Base-by-base conservation (phyloP, 2,113 vertebrate species). In the Gallinago paraguaiae region DNA sequence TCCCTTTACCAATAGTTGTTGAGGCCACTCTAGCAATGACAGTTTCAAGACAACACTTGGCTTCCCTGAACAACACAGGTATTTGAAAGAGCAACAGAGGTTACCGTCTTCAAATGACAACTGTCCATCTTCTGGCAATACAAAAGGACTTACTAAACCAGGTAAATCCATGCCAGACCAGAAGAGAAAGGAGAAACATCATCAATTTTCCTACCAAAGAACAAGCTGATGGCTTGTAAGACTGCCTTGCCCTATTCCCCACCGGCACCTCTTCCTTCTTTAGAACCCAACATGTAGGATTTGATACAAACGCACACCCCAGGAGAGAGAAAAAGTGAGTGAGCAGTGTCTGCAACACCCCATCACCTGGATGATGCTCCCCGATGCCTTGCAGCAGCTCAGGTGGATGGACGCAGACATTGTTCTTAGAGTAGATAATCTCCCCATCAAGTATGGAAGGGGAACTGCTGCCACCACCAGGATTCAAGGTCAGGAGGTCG, bases 351-450 rank as follows among this genome's bases (percentile, higher is more conserved):
- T 76, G 68, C 76, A 77, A 27, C 19, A 23, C 3, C 5, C 54
- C 19, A 14, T 98, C 82, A 99, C 99, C 99, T 98, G 99, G 99
- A 81, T 99, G 99, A 93, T 99, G 99, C 95, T 99, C 98, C 13
- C 98, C 98, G 18, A 98, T 87, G 86, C 98, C 98, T 7, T 98
- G 99, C 79, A 99, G 98, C 72, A 99, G 98, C 97, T 99, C 99
- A 0, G 98, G 97, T 0, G 99, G 99, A 88, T 99, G 99, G 61
- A 99, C 99, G 3, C 99, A 99, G 83, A 99, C 98, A 97, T 99
- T 99, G 97, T 99, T 99, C 97, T 99, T 99, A 63, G 99, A 99
- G 98, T 99, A 99, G 97, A 99, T 98, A 92, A 99, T 99, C 93
- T 99, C 99, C 56, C 99, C 99, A 18, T 99, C 99, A 43, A 99